These are phyloP conservation scores for Sinodicranocentrus sp. DNA, from an alignment of 2,888 invertebrate genomes.

Conservation along the genomic window DNA sequence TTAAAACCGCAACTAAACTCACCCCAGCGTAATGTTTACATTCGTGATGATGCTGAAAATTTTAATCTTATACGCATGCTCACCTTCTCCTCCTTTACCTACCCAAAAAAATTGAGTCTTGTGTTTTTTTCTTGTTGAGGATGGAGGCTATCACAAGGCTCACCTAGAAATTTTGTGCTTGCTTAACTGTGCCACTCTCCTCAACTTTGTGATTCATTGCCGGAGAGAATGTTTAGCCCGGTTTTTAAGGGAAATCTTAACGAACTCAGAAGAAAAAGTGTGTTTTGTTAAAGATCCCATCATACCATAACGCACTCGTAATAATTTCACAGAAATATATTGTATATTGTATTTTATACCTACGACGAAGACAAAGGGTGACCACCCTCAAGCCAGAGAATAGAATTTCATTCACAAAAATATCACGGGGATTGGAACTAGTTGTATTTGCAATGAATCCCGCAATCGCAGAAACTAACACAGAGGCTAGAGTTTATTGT, in stretches of 20 bases:
- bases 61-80: conserved; percentile 6
- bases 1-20: not conserved
- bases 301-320: no score
- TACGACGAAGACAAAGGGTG: conserved; percentile 30
- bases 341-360: no score
- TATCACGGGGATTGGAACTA: conserved; percentile 18
- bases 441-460: conserved; percentile 34
- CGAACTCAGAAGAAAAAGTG: no score
- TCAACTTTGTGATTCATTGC: conserved; percentile 46
- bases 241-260: no score
- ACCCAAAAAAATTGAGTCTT: conserved; percentile 1
- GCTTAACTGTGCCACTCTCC: conserved; percentile 42
- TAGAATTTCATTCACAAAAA: conserved; percentile 55
- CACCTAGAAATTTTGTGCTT: conserved; percentile 32
- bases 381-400: conserved; percentile 48
- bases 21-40: no score
- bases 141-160: conserved; percentile 11
- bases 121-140: not conserved
- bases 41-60: not conserved
- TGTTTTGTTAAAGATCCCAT: not conserved
- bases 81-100: not conserved
- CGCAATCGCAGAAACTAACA: not conserved
- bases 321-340: no score
- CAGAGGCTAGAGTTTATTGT: no score
- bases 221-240: conserved; percentile 14